Evolutionary conservation across 2,888 invertebrate genomes (phyloP).

Genomic region (Oasisia sp.): DNA sequence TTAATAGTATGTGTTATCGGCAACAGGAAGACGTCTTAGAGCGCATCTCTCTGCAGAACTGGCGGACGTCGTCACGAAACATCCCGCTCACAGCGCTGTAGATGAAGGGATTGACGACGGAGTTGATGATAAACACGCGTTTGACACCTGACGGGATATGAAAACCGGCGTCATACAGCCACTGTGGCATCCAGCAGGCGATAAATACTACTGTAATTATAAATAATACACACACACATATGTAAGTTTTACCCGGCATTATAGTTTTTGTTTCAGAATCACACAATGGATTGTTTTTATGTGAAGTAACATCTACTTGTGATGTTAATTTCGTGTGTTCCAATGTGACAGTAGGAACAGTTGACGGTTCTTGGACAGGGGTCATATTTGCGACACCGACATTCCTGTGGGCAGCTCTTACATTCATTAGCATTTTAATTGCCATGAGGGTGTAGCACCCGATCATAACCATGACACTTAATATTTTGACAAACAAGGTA

Average conservation of each 20-base stretch:
- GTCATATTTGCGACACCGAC: neutral
- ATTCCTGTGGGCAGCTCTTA: neutral
- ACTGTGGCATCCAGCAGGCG: neutral
- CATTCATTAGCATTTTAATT: neutral
- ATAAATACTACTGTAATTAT: neutral
- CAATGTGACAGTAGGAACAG: neutral
- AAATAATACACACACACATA: neutral
- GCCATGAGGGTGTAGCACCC: neutral
- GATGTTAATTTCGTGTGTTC: neutral
- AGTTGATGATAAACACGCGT: neutral
- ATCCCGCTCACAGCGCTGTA: neutral
- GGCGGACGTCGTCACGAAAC: neutral
- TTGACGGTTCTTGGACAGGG: neutral
- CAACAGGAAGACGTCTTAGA: neutral
- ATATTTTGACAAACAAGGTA: neutral
- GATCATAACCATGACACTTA: neutral
- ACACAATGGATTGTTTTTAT: neutral
- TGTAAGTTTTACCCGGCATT: neutral
- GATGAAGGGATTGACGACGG: neutral
- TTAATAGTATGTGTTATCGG: too few relatives aligned
- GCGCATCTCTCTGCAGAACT: neutral
- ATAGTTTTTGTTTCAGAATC: neutral
- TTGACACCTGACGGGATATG: neutral
- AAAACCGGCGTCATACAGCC: neutral
- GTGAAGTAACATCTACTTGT: neutral